Base-by-base conservation (phyloP, 1,140 invertebrate genomes). In the Theocolax elegans region DNA sequence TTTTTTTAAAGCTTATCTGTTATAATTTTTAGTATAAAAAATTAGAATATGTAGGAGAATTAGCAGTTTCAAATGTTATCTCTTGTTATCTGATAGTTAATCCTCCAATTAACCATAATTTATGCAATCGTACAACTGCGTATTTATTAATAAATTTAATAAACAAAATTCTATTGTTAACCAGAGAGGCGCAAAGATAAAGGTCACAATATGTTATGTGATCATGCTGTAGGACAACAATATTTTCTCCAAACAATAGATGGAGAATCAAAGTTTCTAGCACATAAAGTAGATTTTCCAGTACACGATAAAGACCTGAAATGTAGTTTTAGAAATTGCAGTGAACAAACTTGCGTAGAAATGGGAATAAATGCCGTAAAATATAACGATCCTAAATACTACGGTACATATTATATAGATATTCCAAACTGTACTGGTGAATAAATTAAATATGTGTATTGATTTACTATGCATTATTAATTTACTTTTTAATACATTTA, bases 331-430 rank as follows among this genome's bases (percentile, higher is more conserved):
- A 27, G 12, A 35, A 31, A 19, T 29, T 54, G 51, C 27, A 17
- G 4, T 54, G 19, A n/a, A 3, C 0, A 13, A 1, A 29, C 3
- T 4, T 58, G 54, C 35, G 3, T 58, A 17, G 40, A 62, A 31
- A 62, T 62, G 58, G 58, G 58, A 46, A 46, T 46, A 13, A 44
- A 62, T 46, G 58, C 58, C 8, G 13, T 15, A 0, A 15, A 4
- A 25, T 59, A 35, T 1, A 42, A 35, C 42, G 4, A 35, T 38
- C 13, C 27, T n/a, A 8, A 3, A 17, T 19, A 56, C 15, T 6
- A 35, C 9, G 44, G 44, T 31, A 35, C 27, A 12, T 56, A 56
- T 17, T 56, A 56, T 29, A 2, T 56, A 19, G 53, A 56, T 19
- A 35, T 19, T 7, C 7, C 53, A 23, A 38, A 56, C 21, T 35